These are phyloP conservation scores for Chaenogobius annularis DNA, from an alignment of 2,113 vertebrate genomes.

Conservation along the genomic window DNA sequence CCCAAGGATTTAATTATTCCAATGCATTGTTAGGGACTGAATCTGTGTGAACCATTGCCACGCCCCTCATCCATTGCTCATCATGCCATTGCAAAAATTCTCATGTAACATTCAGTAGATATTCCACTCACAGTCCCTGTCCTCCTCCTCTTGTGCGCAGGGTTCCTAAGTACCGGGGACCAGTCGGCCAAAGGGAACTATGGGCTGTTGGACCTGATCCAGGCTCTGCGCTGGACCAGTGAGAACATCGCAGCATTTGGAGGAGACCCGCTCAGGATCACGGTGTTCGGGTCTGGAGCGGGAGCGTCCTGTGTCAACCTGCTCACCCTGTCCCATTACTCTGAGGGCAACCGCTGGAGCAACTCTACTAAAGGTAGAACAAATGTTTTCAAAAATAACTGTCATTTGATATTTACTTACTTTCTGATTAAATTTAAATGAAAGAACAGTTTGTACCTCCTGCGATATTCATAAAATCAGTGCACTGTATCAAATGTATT, in stretches of 20 bases:
- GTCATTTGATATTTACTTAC: no score
- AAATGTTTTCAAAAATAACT: no score
- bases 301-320: conserved; percentile 98
- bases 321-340: conserved; percentile 99
- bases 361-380: conserved; percentile 98
- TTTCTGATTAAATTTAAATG: no score
- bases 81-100: background rate
- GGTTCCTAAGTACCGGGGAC: conserved; percentile 97
- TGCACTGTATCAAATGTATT: no score
- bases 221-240: conserved; percentile 98
- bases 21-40: no score
- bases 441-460: no score
- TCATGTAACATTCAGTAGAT: background rate
- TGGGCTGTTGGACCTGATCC: conserved; percentile 94
- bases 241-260: conserved; percentile 99
- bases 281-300: conserved; percentile 97
- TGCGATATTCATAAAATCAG: no score
- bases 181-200: conserved; percentile 99
- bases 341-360: conserved; percentile 99
- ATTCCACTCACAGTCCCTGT: conserved; percentile 21
- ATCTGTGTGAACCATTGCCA: no score
- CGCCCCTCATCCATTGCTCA: no score
- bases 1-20: no score
- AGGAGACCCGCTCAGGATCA: conserved; percentile 96
- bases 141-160: conserved; percentile 69